A percentile compares a stretch with the other conserved stretches of the same genome.
These are phyloP conservation scores for Drosophila hydei DNA, from an alignment of 1,140 invertebrate genomes.

Conservation along the genomic window DNA sequence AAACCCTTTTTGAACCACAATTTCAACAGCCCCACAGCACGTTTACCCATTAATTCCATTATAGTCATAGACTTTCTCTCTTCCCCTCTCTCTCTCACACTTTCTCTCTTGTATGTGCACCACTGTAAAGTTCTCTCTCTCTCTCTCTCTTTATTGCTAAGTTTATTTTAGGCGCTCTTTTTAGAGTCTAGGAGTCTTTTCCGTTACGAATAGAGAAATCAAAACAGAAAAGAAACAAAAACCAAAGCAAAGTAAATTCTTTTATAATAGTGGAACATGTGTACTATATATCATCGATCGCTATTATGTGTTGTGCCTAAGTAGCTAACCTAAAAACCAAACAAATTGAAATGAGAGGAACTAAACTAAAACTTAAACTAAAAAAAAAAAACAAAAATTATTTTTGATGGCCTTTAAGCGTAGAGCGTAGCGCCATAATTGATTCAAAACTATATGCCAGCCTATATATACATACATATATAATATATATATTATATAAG, in stretches of 20 bases:
- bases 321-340: slow-evolving; percentile 34
- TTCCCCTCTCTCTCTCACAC: slow-evolving; percentile 7
- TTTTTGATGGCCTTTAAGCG: slow-evolving; percentile 45
- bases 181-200: slow-evolving; percentile 12
- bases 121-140: slow-evolving; percentile 16
- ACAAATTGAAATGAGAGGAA: background rate
- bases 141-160: slow-evolving; percentile 3
- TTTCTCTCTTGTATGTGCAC: slow-evolving; percentile 25
- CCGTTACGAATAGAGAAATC: slow-evolving; percentile 23
- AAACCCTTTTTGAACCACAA: background rate
- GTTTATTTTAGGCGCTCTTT: background rate
- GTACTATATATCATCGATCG: slow-evolving; percentile 42
- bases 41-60: slow-evolving; percentile 26
- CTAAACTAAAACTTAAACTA: background rate
- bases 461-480: slow-evolving; percentile 15
- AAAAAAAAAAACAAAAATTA: slow-evolving; percentile 17
- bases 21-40: slow-evolving; percentile 32
- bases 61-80: slow-evolving; percentile 26
- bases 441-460: slow-evolving; percentile 11
- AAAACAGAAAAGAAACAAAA: slow-evolving; percentile 10
- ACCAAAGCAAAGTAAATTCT: background rate
- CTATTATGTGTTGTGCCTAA: slow-evolving; percentile 54
- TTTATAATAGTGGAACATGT: slow-evolving; percentile 41
- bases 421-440: slow-evolving; percentile 28
- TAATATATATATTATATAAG: slow-evolving; percentile 12